Base-by-base conservation (phyloP, 2,888 invertebrate species). In the Mesorhabditis spiculigera region DNA sequence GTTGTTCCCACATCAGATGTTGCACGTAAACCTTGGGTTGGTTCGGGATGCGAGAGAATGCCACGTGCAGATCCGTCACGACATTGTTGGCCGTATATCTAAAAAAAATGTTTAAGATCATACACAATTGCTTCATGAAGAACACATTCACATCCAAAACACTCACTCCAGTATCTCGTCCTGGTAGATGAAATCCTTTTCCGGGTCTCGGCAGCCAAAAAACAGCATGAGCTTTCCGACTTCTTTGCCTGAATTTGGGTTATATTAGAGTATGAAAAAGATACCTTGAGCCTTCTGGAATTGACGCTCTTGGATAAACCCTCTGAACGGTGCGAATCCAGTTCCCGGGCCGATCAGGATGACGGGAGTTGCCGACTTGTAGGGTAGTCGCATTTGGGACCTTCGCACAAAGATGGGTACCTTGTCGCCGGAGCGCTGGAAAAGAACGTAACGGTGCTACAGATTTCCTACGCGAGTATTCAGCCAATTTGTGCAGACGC, bases 341-440 rank as follows among this genome's bases (percentile, higher is more conserved):
- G 97, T 98, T 71, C 98, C 98, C 0, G 98, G 98, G 0, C 98
- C 98, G 77, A 99, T 93, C 97, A 99, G 96, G 73, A 99, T 90
- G 61, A 98, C 91, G 0, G 96, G 96, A 0, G 93, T 94, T 86
- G 92, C 91, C 0, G 92, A 89, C 82, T 94, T 92, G 72, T 93
- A 91, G 0, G 97, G 97, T 80, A 98, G 89, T 82, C 94, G 91
- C 89, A 99, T 97, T 87, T 96, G 95, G n/a, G 96, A 96, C 87
- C 96, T 95, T 71, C 98, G 91, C 44, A 98, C 93, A 87, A 92
- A 96, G 73, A 95, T 92, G 0, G 95, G 95, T 5, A 93, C 92
- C 65, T 77, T 74, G 42, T 70, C 64, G 28, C 70, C 76, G 61
- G 63, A 75, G 6, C 65, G 64, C 74, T 76, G 73, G 3, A 73